A percentile compares a stretch with the other conserved stretches of the same genome.
These are phyloP conservation scores for Zenarchopterus dispar DNA, from an alignment of 2,797 vertebrate species.

Conservation along the genomic window DNA sequence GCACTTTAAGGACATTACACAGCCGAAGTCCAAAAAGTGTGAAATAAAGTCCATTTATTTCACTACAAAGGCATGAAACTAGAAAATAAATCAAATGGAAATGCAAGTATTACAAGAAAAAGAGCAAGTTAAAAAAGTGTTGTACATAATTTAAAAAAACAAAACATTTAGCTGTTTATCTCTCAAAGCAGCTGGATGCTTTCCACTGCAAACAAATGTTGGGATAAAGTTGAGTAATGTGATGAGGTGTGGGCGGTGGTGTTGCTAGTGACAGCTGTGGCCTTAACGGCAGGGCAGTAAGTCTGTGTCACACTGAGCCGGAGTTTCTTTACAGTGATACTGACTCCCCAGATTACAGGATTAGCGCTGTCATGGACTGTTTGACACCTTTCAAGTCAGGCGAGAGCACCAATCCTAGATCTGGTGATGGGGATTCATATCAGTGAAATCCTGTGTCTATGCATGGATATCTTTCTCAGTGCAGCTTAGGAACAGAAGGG, in stretches of 20 bases:
- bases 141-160: too few species aligned
- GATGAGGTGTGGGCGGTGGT: conserved; percentile 50
- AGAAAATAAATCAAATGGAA: too few species aligned
- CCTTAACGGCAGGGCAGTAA: conserved; percentile 31
- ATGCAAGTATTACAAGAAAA: too few species aligned
- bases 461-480: background rate
- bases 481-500: too few species aligned
- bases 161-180: too few species aligned
- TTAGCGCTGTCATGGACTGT: conserved; percentile 50
- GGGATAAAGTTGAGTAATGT: conserved; percentile 31
- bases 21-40: too few species aligned
- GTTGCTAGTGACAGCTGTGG: conserved; percentile 47
- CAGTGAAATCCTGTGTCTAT: conserved; percentile 56
- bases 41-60: too few species aligned
- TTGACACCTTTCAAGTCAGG: conserved; percentile 63
- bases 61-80: too few species aligned
- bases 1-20: too few species aligned
- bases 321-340: conserved; percentile 47
- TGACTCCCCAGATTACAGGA: conserved; percentile 69
- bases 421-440: conserved; percentile 58
- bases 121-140: too few species aligned
- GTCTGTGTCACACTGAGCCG: conserved; percentile 17
- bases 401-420: conserved; percentile 55
- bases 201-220: conserved; percentile 37
- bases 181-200: background rate